These are phyloP conservation scores for Sylvietta virens DNA, from an alignment of 2,113 vertebrate genomes.

Conservation along the genomic window DNA sequence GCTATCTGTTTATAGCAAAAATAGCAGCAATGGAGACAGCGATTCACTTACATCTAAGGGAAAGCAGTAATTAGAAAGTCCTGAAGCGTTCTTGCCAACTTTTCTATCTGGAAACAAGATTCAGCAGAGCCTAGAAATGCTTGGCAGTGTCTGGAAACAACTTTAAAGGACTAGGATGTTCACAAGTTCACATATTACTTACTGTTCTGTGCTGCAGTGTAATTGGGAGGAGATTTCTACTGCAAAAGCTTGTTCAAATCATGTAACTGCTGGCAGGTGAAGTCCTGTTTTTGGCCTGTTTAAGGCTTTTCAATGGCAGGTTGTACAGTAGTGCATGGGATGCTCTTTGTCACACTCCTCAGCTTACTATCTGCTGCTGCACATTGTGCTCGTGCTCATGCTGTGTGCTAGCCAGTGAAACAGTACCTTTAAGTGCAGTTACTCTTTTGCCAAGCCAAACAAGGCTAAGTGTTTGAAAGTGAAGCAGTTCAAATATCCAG, in stretches of 20 bases:
- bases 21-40: neutral
- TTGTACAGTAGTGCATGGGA: neutral
- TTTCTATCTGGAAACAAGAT: neutral
- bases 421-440: neutral
- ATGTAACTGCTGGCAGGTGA: neutral
- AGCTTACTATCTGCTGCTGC: neutral
- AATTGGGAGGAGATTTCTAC: neutral
- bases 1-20: neutral
- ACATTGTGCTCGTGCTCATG: fast-evolving
- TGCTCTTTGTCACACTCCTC: neutral
- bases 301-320: neutral
- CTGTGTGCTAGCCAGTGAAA: neutral
- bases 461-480: slow-evolving; percentile 22
- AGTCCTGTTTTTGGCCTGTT: neutral
- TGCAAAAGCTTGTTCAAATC: neutral
- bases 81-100: neutral
- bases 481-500: slow-evolving; percentile 15
- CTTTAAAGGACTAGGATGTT: neutral
- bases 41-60: neutral
- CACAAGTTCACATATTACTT: neutral
- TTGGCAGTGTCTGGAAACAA: neutral
- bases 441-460: slow-evolving; percentile 10
- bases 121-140: neutral
- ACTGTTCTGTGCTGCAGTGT: neutral
- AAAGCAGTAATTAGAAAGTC: neutral